A percentile compares a stretch with the other conserved stretches of the same genome.
These are phyloP conservation scores for Laterallus jamaicensis DNA, from an alignment of 2,113 vertebrate genomes.

Conservation along the genomic window DNA sequence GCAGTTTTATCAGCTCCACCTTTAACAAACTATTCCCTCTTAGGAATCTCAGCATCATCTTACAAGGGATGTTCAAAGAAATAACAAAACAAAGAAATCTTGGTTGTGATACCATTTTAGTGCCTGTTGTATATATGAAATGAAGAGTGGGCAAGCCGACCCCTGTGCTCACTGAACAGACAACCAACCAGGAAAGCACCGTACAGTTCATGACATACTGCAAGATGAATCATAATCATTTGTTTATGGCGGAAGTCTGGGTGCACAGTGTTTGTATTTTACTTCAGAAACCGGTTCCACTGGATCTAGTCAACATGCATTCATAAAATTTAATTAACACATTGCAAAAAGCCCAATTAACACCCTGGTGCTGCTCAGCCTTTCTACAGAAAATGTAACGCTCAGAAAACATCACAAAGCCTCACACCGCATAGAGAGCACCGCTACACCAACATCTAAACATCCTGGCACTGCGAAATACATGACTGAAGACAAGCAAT, in stretches of 20 bases:
- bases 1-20: constrained; percentile 27
- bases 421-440: neutral
- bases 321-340: constrained; percentile 62
- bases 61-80: neutral
- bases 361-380: constrained; percentile 28
- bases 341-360: constrained; percentile 61
- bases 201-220: neutral
- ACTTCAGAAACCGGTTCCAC: constrained; percentile 51
- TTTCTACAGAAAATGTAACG: neutral
- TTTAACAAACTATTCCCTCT: neutral
- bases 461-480: neutral
- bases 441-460: neutral
- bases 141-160: neutral
- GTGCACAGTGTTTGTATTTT: constrained; percentile 7
- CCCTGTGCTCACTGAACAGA: neutral
- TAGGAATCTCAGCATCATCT: neutral
- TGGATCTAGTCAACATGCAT: constrained; percentile 29
- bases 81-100: neutral
- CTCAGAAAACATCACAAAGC: constrained; percentile 31
- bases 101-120: neutral
- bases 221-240: constrained; percentile 52
- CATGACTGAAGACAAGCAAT: neutral
- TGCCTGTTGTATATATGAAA: neutral
- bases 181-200: neutral
- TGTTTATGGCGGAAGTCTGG: constrained; percentile 61